phyloP scores from a whole-genome alignment of 1,140 invertebrate genomes.

The Mizuhopecten yessoensis region DNA sequence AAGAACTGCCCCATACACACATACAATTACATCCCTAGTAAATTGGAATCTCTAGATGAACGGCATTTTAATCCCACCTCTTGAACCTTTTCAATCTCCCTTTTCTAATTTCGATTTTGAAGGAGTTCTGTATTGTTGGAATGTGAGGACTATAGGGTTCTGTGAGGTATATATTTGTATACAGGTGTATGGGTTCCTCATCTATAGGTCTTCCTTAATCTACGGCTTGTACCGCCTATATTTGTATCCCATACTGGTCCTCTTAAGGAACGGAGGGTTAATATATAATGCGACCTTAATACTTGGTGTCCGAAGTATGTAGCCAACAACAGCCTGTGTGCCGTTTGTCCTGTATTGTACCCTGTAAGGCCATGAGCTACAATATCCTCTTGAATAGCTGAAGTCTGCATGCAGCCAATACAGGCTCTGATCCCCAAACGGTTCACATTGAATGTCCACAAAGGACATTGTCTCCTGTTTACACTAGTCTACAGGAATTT shows the following conservation, averaged over 20 bases:
- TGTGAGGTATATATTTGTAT: neutral
- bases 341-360: neutral
- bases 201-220: neutral
- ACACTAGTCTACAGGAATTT: neutral
- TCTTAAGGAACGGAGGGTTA: neutral
- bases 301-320: neutral
- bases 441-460: neutral
- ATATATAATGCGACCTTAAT: neutral
- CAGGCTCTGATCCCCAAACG: neutral
- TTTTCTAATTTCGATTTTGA: conserved; percentile 28
- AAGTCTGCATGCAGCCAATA: too few relatives aligned
- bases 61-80: neutral
- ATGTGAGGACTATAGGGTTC: neutral
- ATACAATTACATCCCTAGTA: neutral
- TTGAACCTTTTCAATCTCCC: neutral
- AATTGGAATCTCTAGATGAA: neutral
- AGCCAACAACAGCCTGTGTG: neutral
- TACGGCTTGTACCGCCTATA: too few relatives aligned
- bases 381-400: too few relatives aligned
- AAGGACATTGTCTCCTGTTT: neutral
- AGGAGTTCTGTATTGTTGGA: neutral
- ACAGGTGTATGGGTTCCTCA: neutral
- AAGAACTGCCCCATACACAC: neutral
- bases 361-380: too few relatives aligned
- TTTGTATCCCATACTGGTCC: too few relatives aligned